Percentiles rank a stretch among this genome's conserved stretches.
These are phyloP conservation scores for Epizoanthus scotinus DNA, from an alignment of 92 coral and sea anemone genomes.

Conservation along the genomic window DNA sequence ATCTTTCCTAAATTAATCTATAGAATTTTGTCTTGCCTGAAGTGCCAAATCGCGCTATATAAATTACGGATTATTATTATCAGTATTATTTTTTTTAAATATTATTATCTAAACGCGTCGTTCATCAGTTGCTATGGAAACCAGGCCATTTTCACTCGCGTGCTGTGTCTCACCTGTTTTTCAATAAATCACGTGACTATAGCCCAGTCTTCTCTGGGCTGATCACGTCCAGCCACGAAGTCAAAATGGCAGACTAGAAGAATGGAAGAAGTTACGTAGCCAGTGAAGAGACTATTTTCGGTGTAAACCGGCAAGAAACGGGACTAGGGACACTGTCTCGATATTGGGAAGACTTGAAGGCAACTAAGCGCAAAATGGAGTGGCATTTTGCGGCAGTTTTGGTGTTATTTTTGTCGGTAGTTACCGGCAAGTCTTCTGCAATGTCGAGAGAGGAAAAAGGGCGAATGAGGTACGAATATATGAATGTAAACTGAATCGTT, in stretches of 20 bases:
- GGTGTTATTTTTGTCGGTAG: slow-evolving; percentile 18
- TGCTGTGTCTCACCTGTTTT: neutral
- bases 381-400: slow-evolving; percentile 46
- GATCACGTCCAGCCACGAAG: slow-evolving; percentile 76
- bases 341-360: slow-evolving; percentile 45
- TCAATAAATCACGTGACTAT: slow-evolving; percentile 18
- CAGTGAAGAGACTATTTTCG: slow-evolving; percentile 1
- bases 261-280: slow-evolving; percentile 31
- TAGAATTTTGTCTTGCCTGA: no score
- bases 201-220: slow-evolving; percentile 51
- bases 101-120: slow-evolving; percentile 6
- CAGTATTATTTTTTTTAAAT: no score
- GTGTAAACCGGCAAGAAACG: slow-evolving; percentile 35
- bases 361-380: slow-evolving; percentile 35
- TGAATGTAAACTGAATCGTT: slow-evolving; percentile 12
- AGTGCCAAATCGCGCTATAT: no score
- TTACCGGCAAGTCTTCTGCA: slow-evolving; percentile 64
- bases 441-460: slow-evolving; percentile 83
- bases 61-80: no score
- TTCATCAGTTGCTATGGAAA: neutral
- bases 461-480: slow-evolving; percentile 62
- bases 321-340: slow-evolving; percentile 23
- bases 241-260: slow-evolving; percentile 64
- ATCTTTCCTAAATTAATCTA: no score
- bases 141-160: neutral